Evolutionary conservation across 2,888 invertebrate genomes (phyloP).

Genomic region (Trypoxylon attenuatum): DNA sequence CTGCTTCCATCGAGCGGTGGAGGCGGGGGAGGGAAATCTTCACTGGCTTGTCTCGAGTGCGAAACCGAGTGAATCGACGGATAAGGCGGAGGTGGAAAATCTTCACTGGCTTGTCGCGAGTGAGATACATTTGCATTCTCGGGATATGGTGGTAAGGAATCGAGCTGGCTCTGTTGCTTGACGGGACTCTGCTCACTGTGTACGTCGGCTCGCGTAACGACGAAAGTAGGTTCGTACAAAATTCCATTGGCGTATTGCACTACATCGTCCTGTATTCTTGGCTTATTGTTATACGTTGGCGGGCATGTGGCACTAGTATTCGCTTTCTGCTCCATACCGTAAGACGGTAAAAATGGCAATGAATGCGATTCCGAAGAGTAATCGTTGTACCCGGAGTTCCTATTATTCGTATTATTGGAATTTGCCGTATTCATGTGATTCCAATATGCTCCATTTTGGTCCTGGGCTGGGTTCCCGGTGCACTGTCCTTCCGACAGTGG

Average conservation of each 20-base stretch:
- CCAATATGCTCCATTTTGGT: constrained; percentile 69
- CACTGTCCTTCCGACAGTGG: constrained; percentile 52
- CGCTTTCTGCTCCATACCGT: constrained; percentile 72
- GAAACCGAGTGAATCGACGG: constrained; percentile 85
- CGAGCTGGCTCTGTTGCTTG: constrained; percentile 65
- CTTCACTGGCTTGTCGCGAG: constrained; percentile 76
- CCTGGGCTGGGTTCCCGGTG: constrained; percentile 67
- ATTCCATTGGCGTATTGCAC: constrained; percentile 76
- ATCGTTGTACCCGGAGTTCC: constrained; percentile 62
- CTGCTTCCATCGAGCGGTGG: constrained; percentile 81
- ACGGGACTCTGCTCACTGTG: constrained; percentile 86
- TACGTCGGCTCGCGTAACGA: constrained; percentile 90
- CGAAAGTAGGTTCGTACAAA: constrained; percentile 72
- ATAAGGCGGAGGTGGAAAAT: constrained; percentile 83
- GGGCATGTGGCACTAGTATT: constrained; percentile 47
- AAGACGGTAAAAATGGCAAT: constrained; percentile 79
- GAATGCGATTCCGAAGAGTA: constrained; percentile 78
- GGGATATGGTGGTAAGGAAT: constrained; percentile 77
- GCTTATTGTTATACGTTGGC: constrained; percentile 59
- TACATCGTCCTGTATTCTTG: constrained; percentile 73
- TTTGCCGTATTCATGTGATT: constrained; percentile 63
- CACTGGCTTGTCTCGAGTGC: constrained; percentile 90
- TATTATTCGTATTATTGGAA: constrained; percentile 42
- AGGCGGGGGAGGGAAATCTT: constrained; percentile 93
- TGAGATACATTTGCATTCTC: constrained; percentile 74